Evolutionary conservation across 2,888 invertebrate genomes (phyloP).

Genomic region (Brachypalpus laphriformis): DNA sequence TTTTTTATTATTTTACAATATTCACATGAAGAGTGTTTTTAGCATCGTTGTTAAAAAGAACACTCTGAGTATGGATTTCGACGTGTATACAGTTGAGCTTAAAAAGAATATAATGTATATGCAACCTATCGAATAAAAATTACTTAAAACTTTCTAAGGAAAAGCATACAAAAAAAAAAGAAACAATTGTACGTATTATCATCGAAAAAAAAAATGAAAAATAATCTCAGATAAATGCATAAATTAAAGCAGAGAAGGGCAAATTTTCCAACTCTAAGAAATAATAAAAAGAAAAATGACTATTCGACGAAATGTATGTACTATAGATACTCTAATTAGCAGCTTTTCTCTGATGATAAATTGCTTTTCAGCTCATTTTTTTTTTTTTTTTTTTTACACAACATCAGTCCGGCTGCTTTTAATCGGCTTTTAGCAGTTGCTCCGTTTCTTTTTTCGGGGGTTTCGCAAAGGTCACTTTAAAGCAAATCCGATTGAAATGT

Average conservation of each 20-base stretch:
- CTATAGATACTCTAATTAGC: slow-evolving; percentile 20
- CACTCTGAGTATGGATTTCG: slow-evolving; percentile 56
- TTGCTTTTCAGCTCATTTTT: slow-evolving; percentile 26
- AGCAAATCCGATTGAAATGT: slow-evolving; percentile 95
- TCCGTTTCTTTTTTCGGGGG: slow-evolving; percentile 50
- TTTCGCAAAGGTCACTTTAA: slow-evolving; percentile 83
- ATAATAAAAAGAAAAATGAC: slow-evolving; percentile 15
- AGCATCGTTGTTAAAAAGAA: slow-evolving; percentile 26
- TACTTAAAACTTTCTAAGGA: slow-evolving; percentile 14
- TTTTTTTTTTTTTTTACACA: slow-evolving; percentile 17
- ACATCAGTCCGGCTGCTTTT: slow-evolving; percentile 18
- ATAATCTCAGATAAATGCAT: slow-evolving; percentile 64
- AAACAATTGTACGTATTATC: slow-evolving; percentile 3
- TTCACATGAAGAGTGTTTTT: slow-evolving; percentile 68
- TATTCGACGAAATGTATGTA: slow-evolving; percentile 32
- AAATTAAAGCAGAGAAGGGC: slow-evolving; percentile 29
- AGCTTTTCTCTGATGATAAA: slow-evolving; percentile 31
- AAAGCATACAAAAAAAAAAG: slow-evolving; percentile 1
- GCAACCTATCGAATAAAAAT: slow-evolving; percentile 48
- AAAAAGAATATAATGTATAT: slow-evolving; percentile 12
- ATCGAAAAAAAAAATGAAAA: slow-evolving; percentile 19
- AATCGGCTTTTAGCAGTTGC: slow-evolving; percentile 57
- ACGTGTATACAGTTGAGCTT: slow-evolving; percentile 32
- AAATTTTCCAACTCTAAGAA: slow-evolving; percentile 29
- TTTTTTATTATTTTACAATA: slow-evolving; percentile 62